Conservation (phyloP, 2,113 vertebrate genomes). For the Phylloscopus trochiloides region DNA sequence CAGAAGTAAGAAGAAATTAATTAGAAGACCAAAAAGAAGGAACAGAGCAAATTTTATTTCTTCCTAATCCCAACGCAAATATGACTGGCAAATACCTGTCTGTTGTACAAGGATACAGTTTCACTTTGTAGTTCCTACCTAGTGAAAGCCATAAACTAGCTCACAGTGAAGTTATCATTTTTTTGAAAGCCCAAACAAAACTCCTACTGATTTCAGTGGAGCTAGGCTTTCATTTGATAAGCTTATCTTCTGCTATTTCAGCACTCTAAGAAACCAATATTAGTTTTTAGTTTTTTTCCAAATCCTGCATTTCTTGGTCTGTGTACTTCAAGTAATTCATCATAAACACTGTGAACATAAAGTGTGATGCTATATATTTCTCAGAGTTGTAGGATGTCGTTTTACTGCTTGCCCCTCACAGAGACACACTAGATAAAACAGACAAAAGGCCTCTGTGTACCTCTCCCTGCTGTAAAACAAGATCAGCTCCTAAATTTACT, state of each 20-base stretch:
- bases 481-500: neutral
- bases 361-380: neutral
- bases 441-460: neutral
- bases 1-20: slow-evolving; percentile 25
- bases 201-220: slow-evolving; percentile 10
- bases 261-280: neutral
- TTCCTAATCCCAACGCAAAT: neutral
- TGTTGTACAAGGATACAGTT: neutral
- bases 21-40: slow-evolving; percentile 2
- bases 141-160: neutral
- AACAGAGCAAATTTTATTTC: neutral
- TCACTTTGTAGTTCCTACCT: neutral
- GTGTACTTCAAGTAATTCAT: neutral
- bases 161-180: neutral
- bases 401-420: neutral
- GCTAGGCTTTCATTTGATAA: neutral
- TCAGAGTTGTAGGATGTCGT: neutral
- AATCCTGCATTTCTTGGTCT: neutral
- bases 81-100: neutral
- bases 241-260: neutral
- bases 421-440: neutral
- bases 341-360: neutral
- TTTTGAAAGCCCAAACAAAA: neutral
- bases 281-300: neutral
- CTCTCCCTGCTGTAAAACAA: fast-evolving